A percentile compares a stretch with the other conserved stretches of the same genome.
phyloP scores from a whole-genome alignment of 2,113 vertebrate genomes.

The Mola mola region DNA sequence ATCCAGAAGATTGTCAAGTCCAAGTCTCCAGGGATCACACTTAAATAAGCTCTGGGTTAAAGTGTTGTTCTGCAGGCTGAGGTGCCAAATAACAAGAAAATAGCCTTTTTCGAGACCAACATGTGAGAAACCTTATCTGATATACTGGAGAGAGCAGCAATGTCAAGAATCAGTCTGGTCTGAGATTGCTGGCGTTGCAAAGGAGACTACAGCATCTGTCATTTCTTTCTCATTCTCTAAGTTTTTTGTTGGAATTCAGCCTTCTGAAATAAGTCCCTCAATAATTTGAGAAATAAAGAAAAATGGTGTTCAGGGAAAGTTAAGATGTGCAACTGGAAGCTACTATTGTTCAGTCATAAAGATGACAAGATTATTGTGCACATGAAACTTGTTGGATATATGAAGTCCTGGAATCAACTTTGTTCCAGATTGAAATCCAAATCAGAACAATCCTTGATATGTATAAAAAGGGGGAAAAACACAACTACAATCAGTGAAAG shows the following conservation, averaged over 20 bases:
- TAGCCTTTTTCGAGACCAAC: slow-evolving; percentile 16
- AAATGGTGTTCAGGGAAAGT: too few species aligned
- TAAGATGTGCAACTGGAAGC: too few species aligned
- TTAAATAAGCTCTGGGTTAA: slow-evolving; percentile 44
- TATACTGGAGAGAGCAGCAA: slow-evolving; percentile 7
- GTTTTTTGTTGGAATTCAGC: slow-evolving; percentile 2
- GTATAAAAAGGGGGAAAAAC: too few species aligned
- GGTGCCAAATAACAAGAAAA: slow-evolving; percentile 32
- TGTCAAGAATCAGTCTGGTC: too few species aligned
- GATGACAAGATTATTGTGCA: too few species aligned
- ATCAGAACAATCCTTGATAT: too few species aligned
- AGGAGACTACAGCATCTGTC: not conserved
- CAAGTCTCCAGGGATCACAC: slow-evolving; percentile 26
- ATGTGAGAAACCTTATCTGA: slow-evolving; percentile 48
- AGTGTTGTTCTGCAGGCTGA: slow-evolving; percentile 15
- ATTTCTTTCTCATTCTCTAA: not conserved
- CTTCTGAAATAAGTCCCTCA: not conserved
- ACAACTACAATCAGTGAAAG: too few species aligned
- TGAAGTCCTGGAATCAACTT: too few species aligned
- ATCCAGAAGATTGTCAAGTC: slow-evolving; percentile 55
- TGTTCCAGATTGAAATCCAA: too few species aligned
- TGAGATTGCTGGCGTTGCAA: slow-evolving; percentile 9
- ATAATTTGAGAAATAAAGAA: too few species aligned
- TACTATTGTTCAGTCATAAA: too few species aligned
- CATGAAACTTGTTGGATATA: too few species aligned